These are phyloP conservation scores for Drosophila sordidula DNA, from an alignment of 2,888 invertebrate species.

Conservation along the genomic window DNA sequence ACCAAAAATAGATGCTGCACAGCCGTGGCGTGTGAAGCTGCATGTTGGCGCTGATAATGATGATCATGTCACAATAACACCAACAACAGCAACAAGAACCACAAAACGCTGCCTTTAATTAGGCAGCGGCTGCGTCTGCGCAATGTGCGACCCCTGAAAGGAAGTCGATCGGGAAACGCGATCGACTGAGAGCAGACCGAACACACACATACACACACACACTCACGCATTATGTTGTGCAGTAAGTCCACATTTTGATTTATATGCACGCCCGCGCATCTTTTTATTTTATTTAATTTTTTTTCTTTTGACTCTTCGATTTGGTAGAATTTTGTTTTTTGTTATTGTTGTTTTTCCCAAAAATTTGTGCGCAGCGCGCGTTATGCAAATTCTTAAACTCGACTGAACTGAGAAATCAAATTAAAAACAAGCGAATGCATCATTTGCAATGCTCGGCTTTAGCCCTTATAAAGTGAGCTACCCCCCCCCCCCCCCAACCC, in stretches of 20 bases:
- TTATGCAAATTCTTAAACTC: conserved; percentile 50
- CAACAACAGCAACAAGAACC: conserved; percentile 4
- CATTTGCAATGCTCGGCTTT: conserved; percentile 48
- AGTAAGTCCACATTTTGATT: conserved; percentile 83
- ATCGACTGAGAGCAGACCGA: conserved; percentile 10
- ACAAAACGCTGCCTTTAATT: conserved; percentile 38
- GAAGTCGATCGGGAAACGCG: conserved; percentile 40
- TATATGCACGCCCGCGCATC: conserved; percentile 84
- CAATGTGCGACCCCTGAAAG: conserved; percentile 51
- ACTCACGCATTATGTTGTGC: conserved; percentile 21
- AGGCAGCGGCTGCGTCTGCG: conserved; percentile 50
- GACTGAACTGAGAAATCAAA: conserved; percentile 65
- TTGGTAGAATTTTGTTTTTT: conserved; percentile 26
- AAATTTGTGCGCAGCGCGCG: conserved; percentile 23
- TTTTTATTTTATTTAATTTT: conserved; percentile 5
- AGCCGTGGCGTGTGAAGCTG: conserved; percentile 47
- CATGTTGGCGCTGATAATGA: conserved; percentile 24
- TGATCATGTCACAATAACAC: conserved; percentile 46
- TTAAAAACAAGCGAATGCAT: conserved; percentile 63
- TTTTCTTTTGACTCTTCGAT: conserved; percentile 48
- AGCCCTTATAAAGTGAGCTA: conserved; percentile 27
- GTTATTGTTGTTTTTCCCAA: conserved; percentile 38
- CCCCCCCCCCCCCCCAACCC: neutral
- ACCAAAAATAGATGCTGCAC: conserved; percentile 34
- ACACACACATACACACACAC: neutral